Evolutionary conservation across 2,888 invertebrate genomes (phyloP), one percentile per base, ranked within the genome.

Genomic region (Synergus laeviventris): DNA sequence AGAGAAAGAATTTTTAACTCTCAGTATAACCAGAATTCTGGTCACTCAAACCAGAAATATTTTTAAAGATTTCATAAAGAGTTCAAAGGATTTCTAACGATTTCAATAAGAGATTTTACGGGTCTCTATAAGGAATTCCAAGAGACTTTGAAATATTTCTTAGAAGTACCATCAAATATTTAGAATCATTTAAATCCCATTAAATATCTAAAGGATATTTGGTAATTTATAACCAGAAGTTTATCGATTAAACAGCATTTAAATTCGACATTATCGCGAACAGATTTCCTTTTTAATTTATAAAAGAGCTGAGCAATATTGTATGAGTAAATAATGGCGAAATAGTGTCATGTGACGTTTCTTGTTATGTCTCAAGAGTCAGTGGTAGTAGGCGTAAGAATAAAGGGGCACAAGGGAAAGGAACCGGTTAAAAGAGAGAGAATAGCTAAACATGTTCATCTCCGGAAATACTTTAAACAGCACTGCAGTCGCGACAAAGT

Each of bases 381-480:
- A 21, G 18, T 24, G 36, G 1, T 45, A 49, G 70, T 70, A 49
- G 49, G 70, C 49, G 49, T 70, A 70, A 49, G 45, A 70, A 70
- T 70, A 45, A 70, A 70, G 70, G 49, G 16, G 31, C n/a, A 45
- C 8, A 18, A 36, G 45, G n/a, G 31, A 49, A 49, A 24, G 16
- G 45, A 42, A 42, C 66, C 66, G 42, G 42, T 66, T 66, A 24
- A 42, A 42, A 24, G 42, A 64, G 31, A 60, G 39, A 64, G 62
- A 62, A 24, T 45, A 42, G 45, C 24, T 66, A 45, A 64, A 64
- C 42, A 70, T 31, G 45, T 49, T 70, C 45, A 70, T 70, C 70
- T 70, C 70, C 31, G 70, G 70, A 70, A 70, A 49, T 70, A 70
- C 66, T 49, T 49, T 16, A 70, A 70, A 66, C 49, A 49, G 70